Base-by-base conservation (phyloP, 2,888 invertebrate species). In the Neoitamus cyanurus region DNA sequence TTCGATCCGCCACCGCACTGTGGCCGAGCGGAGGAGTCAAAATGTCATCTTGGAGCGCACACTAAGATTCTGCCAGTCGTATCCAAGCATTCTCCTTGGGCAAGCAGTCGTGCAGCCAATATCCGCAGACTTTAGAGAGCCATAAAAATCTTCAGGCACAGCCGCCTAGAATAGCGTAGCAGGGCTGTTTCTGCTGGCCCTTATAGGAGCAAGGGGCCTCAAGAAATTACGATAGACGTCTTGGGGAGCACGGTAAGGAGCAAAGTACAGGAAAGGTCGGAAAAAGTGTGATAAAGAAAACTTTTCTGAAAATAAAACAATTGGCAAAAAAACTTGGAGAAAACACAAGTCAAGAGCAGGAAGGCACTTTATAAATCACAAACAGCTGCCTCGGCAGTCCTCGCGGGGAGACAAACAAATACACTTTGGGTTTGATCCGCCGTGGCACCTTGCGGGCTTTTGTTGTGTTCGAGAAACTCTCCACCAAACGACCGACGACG, bases 311-410 rank as follows among this genome's bases (percentile, higher is more conserved):
- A 80, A 58, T 20, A 58, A 80, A 80, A 80, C 78, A 80, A 80
- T 80, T 80, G 78, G 37, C 58, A 58, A 80, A 58, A 48, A 80
- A 28, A 42, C 13, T 31, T 30, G 20, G 11, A 20, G 58, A 80
- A 58, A 80, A 37, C 78, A 80, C 78, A 80, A 80, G 58, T 80
- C 78, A 31, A 58, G 7, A 80, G 20, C 78, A 80, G 58, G 58
- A 48, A 58, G 31, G 46, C 46, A 83, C 83, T 83, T 83, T 83
- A 83, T 83, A 83, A 83, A 83, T 83, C 83, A 83, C 42, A 83
- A 83, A 83, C 83, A 83, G 36, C 83, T 83, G 83, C 83, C 70
- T 25, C 42, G 37, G 31, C 70, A 83, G 28, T 37, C 31, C 72
- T 46, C 31, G n/a, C 28, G 46, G 28, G 31, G n/a, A 83, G 46